Percentiles rank a stretch among this genome's conserved stretches.
Evolutionary conservation across 2,113 vertebrate species (phyloP).

Genomic region (Orycteropus afer): DNA sequence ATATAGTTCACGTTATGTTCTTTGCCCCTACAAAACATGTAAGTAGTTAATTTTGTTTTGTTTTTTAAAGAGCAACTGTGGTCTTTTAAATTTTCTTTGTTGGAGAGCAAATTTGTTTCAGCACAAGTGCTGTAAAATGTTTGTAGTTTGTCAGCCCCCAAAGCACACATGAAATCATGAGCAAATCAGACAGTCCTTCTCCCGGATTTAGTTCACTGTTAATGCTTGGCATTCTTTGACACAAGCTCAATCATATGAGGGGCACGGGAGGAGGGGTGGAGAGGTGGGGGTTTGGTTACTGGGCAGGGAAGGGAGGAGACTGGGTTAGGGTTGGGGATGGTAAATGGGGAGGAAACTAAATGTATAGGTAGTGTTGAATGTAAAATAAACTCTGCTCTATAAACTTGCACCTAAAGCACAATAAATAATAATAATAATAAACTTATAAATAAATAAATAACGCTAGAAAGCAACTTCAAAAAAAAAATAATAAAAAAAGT

Average conservation of each 20-base stretch:
- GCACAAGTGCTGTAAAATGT: constrained; percentile 72
- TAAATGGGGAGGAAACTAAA: no score
- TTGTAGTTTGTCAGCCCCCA: constrained; percentile 88
- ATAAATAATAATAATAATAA: no score
- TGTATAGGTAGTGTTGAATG: no score
- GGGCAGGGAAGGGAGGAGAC: no score
- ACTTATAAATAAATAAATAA: no score
- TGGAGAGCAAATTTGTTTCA: constrained; percentile 91
- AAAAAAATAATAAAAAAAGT: no score
- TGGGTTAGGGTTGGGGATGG: no score
- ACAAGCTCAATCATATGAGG: constrained; percentile 82
- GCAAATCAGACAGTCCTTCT: constrained; percentile 84
- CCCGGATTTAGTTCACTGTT: constrained; percentile 84
- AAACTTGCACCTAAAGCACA: no score
- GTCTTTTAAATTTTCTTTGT: constrained; percentile 89
- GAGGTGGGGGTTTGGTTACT: no score
- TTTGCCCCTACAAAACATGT: constrained; percentile 88
- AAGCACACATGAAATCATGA: constrained; percentile 86
- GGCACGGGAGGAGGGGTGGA: no score
- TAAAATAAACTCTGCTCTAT: no score
- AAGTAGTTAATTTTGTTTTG: constrained; percentile 86
- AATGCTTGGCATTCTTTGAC: constrained; percentile 85
- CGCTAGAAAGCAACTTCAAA: no score
- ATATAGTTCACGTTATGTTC: constrained; percentile 82
- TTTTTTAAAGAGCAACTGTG: constrained; percentile 89